A percentile compares a stretch with the other conserved stretches of the same genome.
Evolutionary conservation across 1,140 invertebrate genomes (phyloP).

Genomic region (Aethina tumida): DNA sequence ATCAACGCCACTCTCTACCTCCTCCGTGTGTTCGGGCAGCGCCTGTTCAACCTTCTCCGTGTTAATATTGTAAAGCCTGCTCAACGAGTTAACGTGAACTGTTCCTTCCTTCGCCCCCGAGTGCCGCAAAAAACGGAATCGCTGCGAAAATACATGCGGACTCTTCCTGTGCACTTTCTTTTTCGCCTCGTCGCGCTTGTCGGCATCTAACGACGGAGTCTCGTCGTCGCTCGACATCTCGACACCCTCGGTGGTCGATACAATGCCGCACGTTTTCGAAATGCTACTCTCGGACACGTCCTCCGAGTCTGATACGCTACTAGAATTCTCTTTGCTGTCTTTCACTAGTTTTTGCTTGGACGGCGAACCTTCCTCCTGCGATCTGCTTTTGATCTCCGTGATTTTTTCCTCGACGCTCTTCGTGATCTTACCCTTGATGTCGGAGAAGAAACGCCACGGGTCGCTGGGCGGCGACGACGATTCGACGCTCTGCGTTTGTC

Average conservation of each 20-base stretch:
- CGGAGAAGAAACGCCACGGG: slow-evolving; percentile 45
- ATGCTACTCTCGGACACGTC: slow-evolving; percentile 37
- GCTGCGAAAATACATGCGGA: slow-evolving; percentile 12
- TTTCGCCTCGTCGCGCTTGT: slow-evolving; percentile 18
- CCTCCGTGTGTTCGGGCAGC: slow-evolving; percentile 29
- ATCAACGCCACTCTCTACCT: slow-evolving; percentile 45
- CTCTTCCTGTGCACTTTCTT: slow-evolving; percentile 12
- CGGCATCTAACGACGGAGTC: slow-evolving; percentile 28
- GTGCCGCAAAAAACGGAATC: slow-evolving; percentile 20
- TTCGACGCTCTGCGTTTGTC: slow-evolving; percentile 30
- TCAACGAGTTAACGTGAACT: slow-evolving; percentile 18
- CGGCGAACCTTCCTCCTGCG: slow-evolving; percentile 29
- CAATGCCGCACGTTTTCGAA: slow-evolving; percentile 31
- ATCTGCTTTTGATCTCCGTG: slow-evolving; percentile 44
- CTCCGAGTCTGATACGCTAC: slow-evolving; percentile 50
- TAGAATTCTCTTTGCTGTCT: slow-evolving; percentile 41
- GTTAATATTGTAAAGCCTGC: slow-evolving; percentile 31
- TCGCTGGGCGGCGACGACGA: slow-evolving; percentile 41
- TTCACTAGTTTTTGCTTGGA: slow-evolving; percentile 33
- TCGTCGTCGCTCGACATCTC: slow-evolving; percentile 36
- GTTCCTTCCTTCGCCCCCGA: slow-evolving; percentile 23
- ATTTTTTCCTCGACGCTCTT: slow-evolving; percentile 55
- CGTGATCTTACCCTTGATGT: slow-evolving; percentile 49
- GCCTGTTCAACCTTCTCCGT: slow-evolving; percentile 21
- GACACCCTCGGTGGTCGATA: slow-evolving; percentile 34